Evolutionary conservation across 2,888 invertebrate species (phyloP).

Genomic region (Machimus rusticus): DNA sequence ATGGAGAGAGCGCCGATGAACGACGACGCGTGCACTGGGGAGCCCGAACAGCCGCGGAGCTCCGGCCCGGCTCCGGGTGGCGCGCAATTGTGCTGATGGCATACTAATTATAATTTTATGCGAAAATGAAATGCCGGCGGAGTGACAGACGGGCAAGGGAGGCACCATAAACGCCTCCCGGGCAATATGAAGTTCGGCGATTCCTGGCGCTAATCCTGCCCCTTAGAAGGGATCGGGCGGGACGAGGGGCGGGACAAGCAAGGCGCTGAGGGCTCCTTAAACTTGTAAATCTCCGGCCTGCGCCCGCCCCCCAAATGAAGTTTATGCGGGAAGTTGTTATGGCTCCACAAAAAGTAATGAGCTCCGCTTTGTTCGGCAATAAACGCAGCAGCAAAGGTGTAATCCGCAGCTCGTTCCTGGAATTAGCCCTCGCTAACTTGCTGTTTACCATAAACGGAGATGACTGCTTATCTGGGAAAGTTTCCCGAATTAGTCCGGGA

Average conservation of each 20-base stretch:
- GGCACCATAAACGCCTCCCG: neutral
- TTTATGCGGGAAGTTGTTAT: slow-evolving; percentile 24
- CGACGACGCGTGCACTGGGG: neutral
- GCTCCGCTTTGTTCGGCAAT: slow-evolving; percentile 13
- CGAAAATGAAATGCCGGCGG: slow-evolving; percentile 15
- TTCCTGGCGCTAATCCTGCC: neutral
- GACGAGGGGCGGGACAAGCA: neutral
- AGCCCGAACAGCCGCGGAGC: neutral
- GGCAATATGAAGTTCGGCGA: slow-evolving; percentile 5
- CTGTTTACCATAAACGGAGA: neutral
- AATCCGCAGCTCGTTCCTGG: slow-evolving; percentile 15
- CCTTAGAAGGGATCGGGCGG: neutral
- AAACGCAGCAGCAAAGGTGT: slow-evolving; percentile 12
- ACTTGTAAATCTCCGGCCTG: neutral
- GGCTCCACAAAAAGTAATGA: slow-evolving; percentile 12
- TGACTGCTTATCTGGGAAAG: slow-evolving; percentile 10
- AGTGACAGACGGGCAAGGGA: neutral
- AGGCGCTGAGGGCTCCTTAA: neutral
- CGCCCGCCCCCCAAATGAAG: neutral
- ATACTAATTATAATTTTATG: slow-evolving; percentile 32
- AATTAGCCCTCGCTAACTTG: neutral
- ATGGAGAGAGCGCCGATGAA: neutral
- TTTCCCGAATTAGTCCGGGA: neutral
- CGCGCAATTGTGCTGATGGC: slow-evolving; percentile 8
- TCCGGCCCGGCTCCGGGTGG: neutral